These are phyloP conservation scores for Bos javanicus DNA, from an alignment of 2,113 vertebrate genomes.

Conservation along the genomic window DNA sequence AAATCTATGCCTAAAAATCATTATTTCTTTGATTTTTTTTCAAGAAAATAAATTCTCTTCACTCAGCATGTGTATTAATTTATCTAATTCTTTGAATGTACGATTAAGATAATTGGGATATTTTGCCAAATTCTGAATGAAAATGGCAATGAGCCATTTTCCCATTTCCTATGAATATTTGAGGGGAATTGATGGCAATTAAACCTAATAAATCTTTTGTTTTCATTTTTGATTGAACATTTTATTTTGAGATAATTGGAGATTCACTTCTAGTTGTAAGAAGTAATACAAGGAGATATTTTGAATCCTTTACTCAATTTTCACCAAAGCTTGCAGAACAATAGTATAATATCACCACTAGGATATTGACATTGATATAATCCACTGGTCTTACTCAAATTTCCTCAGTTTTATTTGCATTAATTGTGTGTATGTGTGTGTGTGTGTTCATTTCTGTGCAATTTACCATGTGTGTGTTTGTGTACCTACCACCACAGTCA, in stretches of 20 bases:
- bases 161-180: background rate
- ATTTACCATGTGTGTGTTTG: background rate
- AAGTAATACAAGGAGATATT: background rate
- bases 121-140: background rate
- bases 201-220: background rate
- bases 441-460: background rate
- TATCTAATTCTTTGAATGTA: background rate
- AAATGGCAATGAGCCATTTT: background rate
- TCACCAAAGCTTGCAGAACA: background rate
- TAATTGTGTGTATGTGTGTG: background rate
- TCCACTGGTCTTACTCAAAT: background rate
- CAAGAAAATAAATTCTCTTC: background rate
- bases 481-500: background rate
- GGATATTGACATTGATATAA: background rate
- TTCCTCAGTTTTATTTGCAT: background rate
- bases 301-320: background rate
- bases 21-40: background rate
- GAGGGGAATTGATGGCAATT: background rate
- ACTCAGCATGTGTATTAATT: background rate
- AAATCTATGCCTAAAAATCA: background rate
- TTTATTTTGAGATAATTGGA: background rate
- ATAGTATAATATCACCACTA: background rate
- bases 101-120: background rate
- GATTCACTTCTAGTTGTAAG: background rate
- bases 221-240: background rate